Conservation (phyloP, 2,888 invertebrate genomes). For the Rhagium mordax region DNA sequence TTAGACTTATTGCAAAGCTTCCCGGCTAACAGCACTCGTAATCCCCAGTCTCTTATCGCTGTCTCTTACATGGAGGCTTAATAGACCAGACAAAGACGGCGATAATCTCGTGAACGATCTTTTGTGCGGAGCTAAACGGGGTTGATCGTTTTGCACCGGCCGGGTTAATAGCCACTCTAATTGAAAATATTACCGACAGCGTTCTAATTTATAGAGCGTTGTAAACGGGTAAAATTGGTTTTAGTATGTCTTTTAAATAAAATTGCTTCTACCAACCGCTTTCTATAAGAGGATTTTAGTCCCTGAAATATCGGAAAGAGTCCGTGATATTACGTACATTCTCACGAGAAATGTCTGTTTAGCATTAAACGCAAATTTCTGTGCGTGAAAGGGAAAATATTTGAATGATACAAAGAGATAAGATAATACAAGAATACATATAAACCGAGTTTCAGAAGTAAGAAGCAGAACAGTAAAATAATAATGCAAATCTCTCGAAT, state of each 20-base stretch:
- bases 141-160: conserved; percentile 48
- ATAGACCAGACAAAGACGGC: not conserved
- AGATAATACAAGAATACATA: not conserved
- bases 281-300: conserved; percentile 26
- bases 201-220: conserved; percentile 48
- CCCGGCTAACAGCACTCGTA: not conserved
- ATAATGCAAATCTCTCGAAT: conserved; percentile 5
- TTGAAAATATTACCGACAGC: conserved; percentile 53
- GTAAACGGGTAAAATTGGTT: conserved; percentile 38
- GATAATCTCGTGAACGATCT: conserved; percentile 18
- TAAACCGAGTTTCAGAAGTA: not conserved
- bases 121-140: conserved; percentile 14
- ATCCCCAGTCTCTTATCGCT: not conserved
- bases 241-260: conserved; percentile 34
- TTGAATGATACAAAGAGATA: not conserved
- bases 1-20: not conserved
- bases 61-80: not conserved
- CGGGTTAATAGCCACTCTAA: conserved; percentile 50
- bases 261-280: conserved; percentile 1
- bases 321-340: not conserved
- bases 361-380: not conserved
- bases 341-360: not conserved
- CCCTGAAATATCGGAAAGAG: not conserved
- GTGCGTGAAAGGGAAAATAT: not conserved
- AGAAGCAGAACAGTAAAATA: not conserved